phyloP scores from a whole-genome alignment of 2,113 vertebrate species.

The Illadopsis cleaveri region DNA sequence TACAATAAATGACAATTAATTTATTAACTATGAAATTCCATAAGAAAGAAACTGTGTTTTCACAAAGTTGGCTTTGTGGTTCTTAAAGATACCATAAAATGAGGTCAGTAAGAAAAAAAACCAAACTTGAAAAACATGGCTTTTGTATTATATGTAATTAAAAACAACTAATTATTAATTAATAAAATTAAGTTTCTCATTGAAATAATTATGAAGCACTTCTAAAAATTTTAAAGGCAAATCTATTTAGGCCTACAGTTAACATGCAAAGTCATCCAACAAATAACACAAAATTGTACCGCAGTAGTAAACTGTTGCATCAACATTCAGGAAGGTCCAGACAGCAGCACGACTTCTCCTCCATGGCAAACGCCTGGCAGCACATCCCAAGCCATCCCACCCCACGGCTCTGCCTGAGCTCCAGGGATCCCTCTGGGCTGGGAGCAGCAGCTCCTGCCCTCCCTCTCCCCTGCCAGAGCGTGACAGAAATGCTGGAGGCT shows the following conservation, averaged over 20 bases:
- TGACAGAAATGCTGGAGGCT: not conserved
- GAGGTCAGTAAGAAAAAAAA: conserved; percentile 68
- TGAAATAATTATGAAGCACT: conserved; percentile 76
- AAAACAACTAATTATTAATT: conserved; percentile 65
- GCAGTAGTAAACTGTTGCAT: conserved; percentile 88
- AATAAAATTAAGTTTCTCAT: conserved; percentile 61
- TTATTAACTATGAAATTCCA: conserved; percentile 62
- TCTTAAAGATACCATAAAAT: conserved; percentile 49
- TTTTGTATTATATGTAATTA: conserved; percentile 67
- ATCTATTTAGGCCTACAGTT: conserved; percentile 92
- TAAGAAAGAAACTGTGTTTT: conserved; percentile 61
- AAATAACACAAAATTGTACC: conserved; percentile 89
- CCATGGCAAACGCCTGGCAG: conserved; percentile 49
- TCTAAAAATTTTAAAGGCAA: conserved; percentile 78
- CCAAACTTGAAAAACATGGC: conserved; percentile 73
- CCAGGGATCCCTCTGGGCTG: not conserved
- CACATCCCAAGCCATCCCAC: conserved; percentile 5
- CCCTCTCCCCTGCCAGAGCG: not conserved
- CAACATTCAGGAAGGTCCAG: conserved; percentile 84
- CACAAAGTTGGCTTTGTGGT: conserved; percentile 61
- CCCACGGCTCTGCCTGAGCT: conserved; percentile 9
- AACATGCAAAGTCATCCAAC: conserved; percentile 98
- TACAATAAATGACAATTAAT: conserved; percentile 73
- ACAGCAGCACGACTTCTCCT: conserved; percentile 79
- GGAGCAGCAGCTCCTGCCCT: not conserved